phyloP scores from a whole-genome alignment of 2,888 invertebrate species.

The Celastrina argiolus region DNA sequence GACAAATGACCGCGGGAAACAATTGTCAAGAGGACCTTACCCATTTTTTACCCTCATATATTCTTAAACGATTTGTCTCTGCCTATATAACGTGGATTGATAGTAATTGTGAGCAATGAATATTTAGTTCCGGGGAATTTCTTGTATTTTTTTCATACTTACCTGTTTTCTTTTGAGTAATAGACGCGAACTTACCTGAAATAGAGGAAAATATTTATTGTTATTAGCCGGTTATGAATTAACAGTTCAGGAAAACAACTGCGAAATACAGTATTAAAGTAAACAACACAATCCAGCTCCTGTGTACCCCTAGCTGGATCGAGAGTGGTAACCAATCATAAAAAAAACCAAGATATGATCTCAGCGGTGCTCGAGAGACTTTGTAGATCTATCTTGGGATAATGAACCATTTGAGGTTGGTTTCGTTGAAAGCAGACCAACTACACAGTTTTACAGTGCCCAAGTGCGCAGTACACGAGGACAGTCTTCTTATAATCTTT shows the following conservation, averaged over 20 bases:
- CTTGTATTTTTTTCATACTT: background rate
- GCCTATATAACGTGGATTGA: background rate
- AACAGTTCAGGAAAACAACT: background rate
- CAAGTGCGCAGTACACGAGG: no score
- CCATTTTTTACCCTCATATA: constrained; percentile 16
- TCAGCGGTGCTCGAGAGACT: no score
- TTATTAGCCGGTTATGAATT: background rate
- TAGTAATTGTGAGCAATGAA: background rate
- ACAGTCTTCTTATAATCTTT: no score
- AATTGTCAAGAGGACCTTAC: constrained; percentile 19
- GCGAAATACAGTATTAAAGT: no score
- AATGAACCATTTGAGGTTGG: no score
- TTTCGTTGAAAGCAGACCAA: no score
- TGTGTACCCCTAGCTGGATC: no score
- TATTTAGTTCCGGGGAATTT: background rate
- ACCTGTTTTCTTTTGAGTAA: background rate
- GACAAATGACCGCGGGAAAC: constrained; percentile 18
- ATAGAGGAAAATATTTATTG: background rate
- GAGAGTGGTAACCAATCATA: no score
- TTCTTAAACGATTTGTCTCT: constrained; percentile 10
- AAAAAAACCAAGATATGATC: no score
- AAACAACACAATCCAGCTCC: no score
- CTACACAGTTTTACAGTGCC: no score
- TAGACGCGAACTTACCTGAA: constrained; percentile 14
- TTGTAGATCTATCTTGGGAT: no score